Evolutionary conservation across 1,140 invertebrate genomes (phyloP), one percentile per base, ranked within the genome.

Genomic region (Phthorimaea operculella): DNA sequence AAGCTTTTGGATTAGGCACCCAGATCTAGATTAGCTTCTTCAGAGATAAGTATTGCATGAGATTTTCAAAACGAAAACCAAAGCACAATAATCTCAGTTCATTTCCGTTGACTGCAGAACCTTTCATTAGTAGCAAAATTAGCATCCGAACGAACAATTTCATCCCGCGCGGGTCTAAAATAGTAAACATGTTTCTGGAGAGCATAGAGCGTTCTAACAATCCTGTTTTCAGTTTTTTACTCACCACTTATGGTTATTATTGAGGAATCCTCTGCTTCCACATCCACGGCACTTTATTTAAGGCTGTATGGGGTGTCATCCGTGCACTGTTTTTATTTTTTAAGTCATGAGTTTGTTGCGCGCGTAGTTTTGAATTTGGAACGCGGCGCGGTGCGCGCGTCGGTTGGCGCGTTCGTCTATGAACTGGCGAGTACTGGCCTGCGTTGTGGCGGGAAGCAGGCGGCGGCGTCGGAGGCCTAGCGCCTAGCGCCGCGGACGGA

Each of bases 341-440:
- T 52, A 48, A 51, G 57, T 63, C 51, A 60, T 59, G 57, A 53
- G 54, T 49, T 60, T 16, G 9, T 71, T 59, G 54, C 66, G 71
- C 76, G 69, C 67, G 58, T 56, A 54, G 39, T 66, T 28, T 59
- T 54, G 47, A 52, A 52, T 28, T 54, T 52, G 11, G 60, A 62
- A 61, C 55, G 59, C 63, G 51, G 34, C 52, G 54, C 17, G 54
- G 55, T 34, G 59, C 72, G 72, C 70, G 63, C 65, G 57, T 55
- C 60, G 54, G 54, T 52, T 48, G 44, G 62, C 66, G 59, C 71
- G 73, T 52, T 64, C 55, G 49, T 67, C 66, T 77, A 67, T 63
- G 59, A 57, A 77, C 76, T 77, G 76, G 70, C 14, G 39, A 11
- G 11, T 42, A n/a, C 39, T 42, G 11, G 39, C 11, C 8, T 42